Percentiles rank a stretch among this genome's conserved stretches.
phyloP scores from a whole-genome alignment of 2,888 invertebrate species.

The Caenorhabditis sulstoni region DNA sequence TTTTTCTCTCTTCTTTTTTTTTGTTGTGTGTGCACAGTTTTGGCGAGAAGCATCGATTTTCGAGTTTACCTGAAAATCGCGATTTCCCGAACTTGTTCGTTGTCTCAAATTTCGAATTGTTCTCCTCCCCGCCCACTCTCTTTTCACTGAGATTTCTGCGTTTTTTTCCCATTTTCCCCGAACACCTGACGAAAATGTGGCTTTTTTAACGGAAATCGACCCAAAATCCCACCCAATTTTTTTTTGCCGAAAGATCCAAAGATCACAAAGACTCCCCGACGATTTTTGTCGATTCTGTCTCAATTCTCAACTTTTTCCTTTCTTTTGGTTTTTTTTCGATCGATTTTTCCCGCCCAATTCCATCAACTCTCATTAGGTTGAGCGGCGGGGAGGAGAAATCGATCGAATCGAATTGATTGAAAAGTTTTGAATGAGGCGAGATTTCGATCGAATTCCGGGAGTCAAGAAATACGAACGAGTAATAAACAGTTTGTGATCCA shows the following conservation, averaged over 20 bases:
- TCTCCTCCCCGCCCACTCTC: constrained; percentile 15
- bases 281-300: not conserved
- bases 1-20: not conserved
- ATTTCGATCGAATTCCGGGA: no score
- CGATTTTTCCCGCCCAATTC: no score
- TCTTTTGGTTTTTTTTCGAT: not conserved
- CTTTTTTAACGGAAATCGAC: constrained; percentile 51
- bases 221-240: not conserved
- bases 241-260: not conserved
- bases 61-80: constrained; percentile 11
- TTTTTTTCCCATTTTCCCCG: constrained; percentile 31
- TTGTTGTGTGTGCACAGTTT: not conserved
- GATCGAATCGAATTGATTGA: no score
- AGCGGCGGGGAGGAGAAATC: not conserved
- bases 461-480: constrained; percentile 13
- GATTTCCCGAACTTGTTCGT: constrained; percentile 8
- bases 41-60: constrained; percentile 6
- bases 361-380: constrained; percentile 40
- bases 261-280: constrained; percentile 1
- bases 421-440: not conserved
- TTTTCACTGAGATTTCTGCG: constrained; percentile 40
- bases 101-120: no score
- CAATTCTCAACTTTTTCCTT: not conserved
- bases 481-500: constrained; percentile 41
- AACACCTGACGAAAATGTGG: constrained; percentile 27